Evolutionary conservation across 2,113 vertebrate genomes (phyloP).

Genomic region (Connochaetes taurinus): DNA sequence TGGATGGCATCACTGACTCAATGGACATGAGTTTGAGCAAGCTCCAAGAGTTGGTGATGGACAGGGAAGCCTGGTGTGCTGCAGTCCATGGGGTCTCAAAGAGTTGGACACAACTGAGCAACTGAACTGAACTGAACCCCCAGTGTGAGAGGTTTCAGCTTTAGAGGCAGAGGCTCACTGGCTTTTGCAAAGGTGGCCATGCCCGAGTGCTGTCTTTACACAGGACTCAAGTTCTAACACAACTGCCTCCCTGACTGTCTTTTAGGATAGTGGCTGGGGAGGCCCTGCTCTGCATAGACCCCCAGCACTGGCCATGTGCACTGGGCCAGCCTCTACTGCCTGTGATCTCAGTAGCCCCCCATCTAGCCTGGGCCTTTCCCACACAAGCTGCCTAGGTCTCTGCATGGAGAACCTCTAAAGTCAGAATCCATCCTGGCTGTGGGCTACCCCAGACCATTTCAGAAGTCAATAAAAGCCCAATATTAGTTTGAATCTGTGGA

Average conservation of each 20-base stretch:
- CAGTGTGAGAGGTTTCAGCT: rapidly evolving
- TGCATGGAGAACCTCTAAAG: not conserved
- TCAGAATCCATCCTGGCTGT: not conserved
- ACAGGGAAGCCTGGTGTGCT: not conserved
- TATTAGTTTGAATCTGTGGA: not conserved
- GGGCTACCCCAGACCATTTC: not conserved
- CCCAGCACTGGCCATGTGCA: rapidly evolving
- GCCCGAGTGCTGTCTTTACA: not conserved
- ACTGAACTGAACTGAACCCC: not conserved
- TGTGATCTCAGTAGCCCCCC: not conserved
- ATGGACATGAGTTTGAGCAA: not conserved
- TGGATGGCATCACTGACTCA: not conserved
- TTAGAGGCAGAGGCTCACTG: not conserved
- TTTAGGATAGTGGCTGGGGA: not conserved
- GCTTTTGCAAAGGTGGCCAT: not conserved
- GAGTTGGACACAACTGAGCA: not conserved
- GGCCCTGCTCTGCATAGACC: not conserved
- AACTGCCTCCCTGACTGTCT: not conserved
- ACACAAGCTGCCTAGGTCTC: not conserved
- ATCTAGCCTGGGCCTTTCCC: not conserved
- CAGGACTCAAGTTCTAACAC: not conserved
- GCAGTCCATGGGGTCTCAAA: not conserved
- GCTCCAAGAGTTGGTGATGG: not conserved
- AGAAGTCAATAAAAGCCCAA: not conserved
- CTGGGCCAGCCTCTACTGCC: not conserved